Conservation (phyloP, 2,888 invertebrate species). For the Oconnorella tubifera region DNA sequence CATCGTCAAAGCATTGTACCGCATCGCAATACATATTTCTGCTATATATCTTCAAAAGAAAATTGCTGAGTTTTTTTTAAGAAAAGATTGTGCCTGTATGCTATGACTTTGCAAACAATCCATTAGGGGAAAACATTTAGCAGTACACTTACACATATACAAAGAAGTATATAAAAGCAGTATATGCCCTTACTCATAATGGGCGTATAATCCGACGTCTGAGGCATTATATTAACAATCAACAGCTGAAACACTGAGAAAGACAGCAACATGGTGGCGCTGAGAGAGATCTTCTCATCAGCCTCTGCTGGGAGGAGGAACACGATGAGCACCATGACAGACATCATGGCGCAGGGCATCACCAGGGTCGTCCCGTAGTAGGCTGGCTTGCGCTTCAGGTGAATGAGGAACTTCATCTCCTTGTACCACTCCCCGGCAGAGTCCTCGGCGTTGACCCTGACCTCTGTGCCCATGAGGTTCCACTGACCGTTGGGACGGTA, state of each 20-base stretch:
- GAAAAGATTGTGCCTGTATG: too few relatives aligned
- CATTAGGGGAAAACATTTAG: too few relatives aligned
- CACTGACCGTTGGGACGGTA: constrained; percentile 40
- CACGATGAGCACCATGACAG: constrained; percentile 39
- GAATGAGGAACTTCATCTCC: constrained; percentile 18
- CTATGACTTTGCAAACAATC: too few relatives aligned
- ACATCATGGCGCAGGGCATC: constrained; percentile 43
- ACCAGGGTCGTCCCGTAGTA: constrained; percentile 43
- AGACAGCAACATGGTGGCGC: constrained; percentile 44
- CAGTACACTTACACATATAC: too few relatives aligned
- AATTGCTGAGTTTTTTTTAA: too few relatives aligned
- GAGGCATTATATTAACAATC: constrained; percentile 41
- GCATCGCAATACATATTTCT: too few relatives aligned
- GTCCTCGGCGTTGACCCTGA: background rate
- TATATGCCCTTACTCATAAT: constrained; percentile 42
- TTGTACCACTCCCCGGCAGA: constrained; percentile 7
- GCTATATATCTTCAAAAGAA: too few relatives aligned
- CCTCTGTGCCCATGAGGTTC: constrained; percentile 34
- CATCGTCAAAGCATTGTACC: too few relatives aligned
- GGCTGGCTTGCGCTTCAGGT: constrained; percentile 31
- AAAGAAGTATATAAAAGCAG: too few relatives aligned
- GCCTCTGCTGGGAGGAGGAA: constrained; percentile 43
- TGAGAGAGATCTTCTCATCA: constrained; percentile 44
- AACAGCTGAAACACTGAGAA: constrained; percentile 44
- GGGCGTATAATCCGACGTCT: constrained; percentile 40